A percentile compares a stretch with the other conserved stretches of the same genome.
These are phyloP conservation scores for Apostichopus japonicus DNA, from an alignment of 35 echinoderm and acorn worm genomes.

Conservation along the genomic window DNA sequence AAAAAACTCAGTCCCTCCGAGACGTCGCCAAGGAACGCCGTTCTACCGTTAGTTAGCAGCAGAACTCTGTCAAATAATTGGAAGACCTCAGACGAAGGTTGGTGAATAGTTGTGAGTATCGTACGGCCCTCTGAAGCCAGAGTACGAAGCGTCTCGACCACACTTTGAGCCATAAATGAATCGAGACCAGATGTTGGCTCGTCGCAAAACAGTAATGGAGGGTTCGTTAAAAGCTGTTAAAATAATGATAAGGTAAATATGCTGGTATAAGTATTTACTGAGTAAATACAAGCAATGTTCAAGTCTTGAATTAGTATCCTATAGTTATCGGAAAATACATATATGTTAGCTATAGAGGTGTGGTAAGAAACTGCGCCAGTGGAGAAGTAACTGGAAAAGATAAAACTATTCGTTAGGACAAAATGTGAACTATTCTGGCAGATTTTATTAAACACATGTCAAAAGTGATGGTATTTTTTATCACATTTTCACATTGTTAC, in stretches of 20 bases:
- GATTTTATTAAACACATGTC: too few relatives aligned
- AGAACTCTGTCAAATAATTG: constrained; percentile 79
- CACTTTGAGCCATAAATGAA: constrained; percentile 84
- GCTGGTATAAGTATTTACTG: too few relatives aligned
- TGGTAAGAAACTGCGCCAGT: too few relatives aligned
- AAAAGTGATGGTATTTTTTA: too few relatives aligned
- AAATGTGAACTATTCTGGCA: too few relatives aligned
- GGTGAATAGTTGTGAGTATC: constrained; percentile 80
- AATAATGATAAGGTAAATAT: neutral
- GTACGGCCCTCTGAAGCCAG: constrained; percentile 76
- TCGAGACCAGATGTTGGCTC: constrained; percentile 85
- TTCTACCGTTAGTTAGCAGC: constrained; percentile 73
- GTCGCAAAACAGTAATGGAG: constrained; percentile 81
- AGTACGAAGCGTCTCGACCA: constrained; percentile 58
- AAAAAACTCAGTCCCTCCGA: constrained; percentile 64
- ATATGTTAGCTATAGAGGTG: too few relatives aligned
- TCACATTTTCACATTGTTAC: too few relatives aligned
- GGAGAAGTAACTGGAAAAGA: too few relatives aligned
- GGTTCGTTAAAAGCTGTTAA: constrained; percentile 76
- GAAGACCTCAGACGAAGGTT: constrained; percentile 83
- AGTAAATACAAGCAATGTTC: too few relatives aligned
- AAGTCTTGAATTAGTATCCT: too few relatives aligned
- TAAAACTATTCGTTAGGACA: too few relatives aligned
- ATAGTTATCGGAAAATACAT: too few relatives aligned
- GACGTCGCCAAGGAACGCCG: constrained; percentile 65